Conservation (phyloP, 2,113 vertebrate genomes). For the Azemiops feae region DNA sequence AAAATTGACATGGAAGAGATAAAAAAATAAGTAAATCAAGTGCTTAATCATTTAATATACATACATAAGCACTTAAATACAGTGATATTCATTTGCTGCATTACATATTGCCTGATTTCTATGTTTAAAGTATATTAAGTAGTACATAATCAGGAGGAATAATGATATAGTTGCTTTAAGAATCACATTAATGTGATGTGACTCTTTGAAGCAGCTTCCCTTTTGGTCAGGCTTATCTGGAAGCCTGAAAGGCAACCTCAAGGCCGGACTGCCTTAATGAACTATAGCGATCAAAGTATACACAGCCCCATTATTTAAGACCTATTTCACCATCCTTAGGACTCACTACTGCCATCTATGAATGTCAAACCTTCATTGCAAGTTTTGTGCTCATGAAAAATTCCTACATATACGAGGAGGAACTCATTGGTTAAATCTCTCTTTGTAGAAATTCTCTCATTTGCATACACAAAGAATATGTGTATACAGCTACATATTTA, state of each 20-base stretch:
- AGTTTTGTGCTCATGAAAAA: not conserved
- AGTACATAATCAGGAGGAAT: not conserved
- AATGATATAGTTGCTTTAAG: not conserved
- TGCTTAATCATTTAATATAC: not conserved
- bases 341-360: not conserved
- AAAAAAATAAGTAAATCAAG: not conserved
- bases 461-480: not conserved
- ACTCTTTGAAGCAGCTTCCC: not conserved
- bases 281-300: not conserved
- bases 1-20: not conserved
- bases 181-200: not conserved
- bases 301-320: not conserved
- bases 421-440: not conserved
- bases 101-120: not conserved
- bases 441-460: not conserved
- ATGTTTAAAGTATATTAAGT: not conserved
- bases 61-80: not conserved
- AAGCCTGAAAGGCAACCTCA: not conserved
- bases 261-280: not conserved
- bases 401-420: not conserved
- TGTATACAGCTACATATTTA: not conserved
- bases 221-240: not conserved
- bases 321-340: not conserved
- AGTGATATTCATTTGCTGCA: not conserved
- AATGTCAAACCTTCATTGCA: not conserved